phyloP scores from a whole-genome alignment of 2,888 invertebrate genomes.

The Acrobasis suavella region DNA sequence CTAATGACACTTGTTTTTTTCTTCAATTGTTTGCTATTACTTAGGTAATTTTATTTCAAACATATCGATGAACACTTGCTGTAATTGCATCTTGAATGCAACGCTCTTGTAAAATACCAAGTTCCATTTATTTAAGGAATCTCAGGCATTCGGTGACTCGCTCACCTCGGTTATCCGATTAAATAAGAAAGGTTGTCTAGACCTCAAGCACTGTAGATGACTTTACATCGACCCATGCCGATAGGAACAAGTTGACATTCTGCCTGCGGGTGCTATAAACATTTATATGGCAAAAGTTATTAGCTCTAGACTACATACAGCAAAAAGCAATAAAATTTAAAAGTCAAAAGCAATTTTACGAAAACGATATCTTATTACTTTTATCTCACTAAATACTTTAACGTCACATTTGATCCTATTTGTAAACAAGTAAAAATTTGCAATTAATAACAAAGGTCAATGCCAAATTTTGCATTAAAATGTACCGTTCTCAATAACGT shows the following conservation, averaged over 20 bases:
- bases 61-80: neutral
- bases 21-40: no score
- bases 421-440: neutral
- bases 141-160: constrained; percentile 44
- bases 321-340: neutral
- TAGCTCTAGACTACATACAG: neutral
- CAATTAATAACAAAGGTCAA: constrained; percentile 1
- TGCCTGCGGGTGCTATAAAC: neutral
- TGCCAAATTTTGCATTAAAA: constrained; percentile 1
- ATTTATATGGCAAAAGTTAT: neutral
- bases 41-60: no score
- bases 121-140: constrained; percentile 39
- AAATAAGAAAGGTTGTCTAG: constrained; percentile 59
- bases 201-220: constrained; percentile 24
- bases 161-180: constrained; percentile 63
- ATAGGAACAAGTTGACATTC: constrained; percentile 32
- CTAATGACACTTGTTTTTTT: no score
- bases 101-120: neutral
- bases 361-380: no score
- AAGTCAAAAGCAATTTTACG: neutral
- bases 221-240: constrained; percentile 35
- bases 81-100: constrained; percentile 1
- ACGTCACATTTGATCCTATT: neutral
- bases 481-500: constrained; percentile 3
- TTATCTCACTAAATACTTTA: neutral